phyloP scores from a whole-genome alignment of 2,113 vertebrate species.

The Syrmaticus mikado region DNA sequence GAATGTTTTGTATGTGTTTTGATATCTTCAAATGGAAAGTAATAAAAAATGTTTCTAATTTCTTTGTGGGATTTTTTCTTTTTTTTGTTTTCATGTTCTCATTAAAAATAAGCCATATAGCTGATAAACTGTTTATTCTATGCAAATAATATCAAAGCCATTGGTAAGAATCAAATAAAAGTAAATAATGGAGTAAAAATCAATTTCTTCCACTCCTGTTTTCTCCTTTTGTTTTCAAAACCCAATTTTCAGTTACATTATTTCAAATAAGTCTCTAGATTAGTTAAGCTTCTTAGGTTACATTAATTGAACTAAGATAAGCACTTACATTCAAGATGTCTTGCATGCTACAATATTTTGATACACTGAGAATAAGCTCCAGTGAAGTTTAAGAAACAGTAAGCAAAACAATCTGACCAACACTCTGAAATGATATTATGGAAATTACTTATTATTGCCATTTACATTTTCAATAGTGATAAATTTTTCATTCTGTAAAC shows the following conservation, averaged over 20 bases:
- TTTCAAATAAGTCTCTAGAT: slow-evolving; percentile 49
- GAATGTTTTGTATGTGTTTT: slow-evolving; percentile 13
- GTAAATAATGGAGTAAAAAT: slow-evolving; percentile 47
- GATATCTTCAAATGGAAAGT: slow-evolving; percentile 3
- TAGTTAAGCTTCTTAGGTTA: slow-evolving; percentile 26
- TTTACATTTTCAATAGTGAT: neutral
- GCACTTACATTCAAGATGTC: neutral
- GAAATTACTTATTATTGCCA: neutral
- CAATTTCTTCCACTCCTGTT: slow-evolving; percentile 33
- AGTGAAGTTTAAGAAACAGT: neutral
- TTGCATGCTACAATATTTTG: neutral
- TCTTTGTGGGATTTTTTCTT: neutral
- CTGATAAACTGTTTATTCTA: neutral
- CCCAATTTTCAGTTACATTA: slow-evolving; percentile 25
- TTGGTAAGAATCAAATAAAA: slow-evolving; percentile 28
- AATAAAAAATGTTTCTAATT: slow-evolving; percentile 26
- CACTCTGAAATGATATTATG: neutral
- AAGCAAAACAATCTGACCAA: neutral
- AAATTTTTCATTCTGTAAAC: neutral
- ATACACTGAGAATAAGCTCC: neutral
- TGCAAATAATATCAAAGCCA: slow-evolving; percentile 21
- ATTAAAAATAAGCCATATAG: neutral
- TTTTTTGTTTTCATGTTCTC: neutral
- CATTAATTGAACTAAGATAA: slow-evolving; percentile 55
- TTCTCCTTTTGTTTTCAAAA: slow-evolving; percentile 33